Base-by-base conservation (phyloP, 2,888 invertebrate genomes). In the Hyalella azteca region DNA sequence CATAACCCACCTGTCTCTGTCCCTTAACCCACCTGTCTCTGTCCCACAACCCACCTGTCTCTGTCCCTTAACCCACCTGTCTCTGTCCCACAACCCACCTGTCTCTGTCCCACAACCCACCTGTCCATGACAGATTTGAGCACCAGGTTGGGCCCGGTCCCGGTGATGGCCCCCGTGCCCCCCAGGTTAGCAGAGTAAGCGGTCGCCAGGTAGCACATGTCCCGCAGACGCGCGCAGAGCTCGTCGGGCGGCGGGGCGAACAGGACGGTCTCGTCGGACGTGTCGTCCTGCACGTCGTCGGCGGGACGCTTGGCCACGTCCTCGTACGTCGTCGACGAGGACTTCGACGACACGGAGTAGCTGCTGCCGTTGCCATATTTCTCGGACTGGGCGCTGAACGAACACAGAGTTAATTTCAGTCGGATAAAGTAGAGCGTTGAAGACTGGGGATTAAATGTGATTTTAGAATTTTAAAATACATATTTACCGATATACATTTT, bases 71-170 rank as follows among this genome's bases (percentile, higher is more conserved):
- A n/a, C n/a, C n/a, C n/a, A n/a, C n/a, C n/a, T n/a, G n/a, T n/a
- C n/a, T n/a, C n/a, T n/a, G n/a, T n/a, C n/a, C n/a, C n/a, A n/a
- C n/a, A n/a, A n/a, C n/a, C n/a, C n/a, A n/a, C n/a, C n/a, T n/a
- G n/a, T n/a, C n/a, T n/a, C n/a, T n/a, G n/a, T n/a, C n/a, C 73
- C 29, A 32, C 50, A 40, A 78, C 83, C 82, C 78, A 86, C 86
- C 81, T 82, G 59, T 86, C 83, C n/a, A 85, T 77, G n/a, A 81
- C 75, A 15, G 77, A 82, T 73, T 86, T 85, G 5, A 87, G 59
- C 7, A 88, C 87, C n/a, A 88, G 86, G 84, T 88, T 88, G 13
- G 88, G 88, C 36, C 87, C 87, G 7, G 88, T 88, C 32, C 88
- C 88, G 2, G 88, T 88, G n/a, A 88, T 85, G 22, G 88, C 87